Evolutionary conservation across 2,113 vertebrate species (phyloP).

Genomic region (human): GRCh38 chr14:42476001-42476500

Average conservation of each 20-base stretch:
- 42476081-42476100: background rate
- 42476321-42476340: background rate
- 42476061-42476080: background rate
- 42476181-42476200: background rate
- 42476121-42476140: background rate
- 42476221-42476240: background rate
- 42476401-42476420: background rate
- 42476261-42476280: background rate
- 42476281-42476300: background rate
- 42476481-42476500: background rate
- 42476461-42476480: background rate
- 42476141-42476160: background rate
- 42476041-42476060: background rate
- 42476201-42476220: background rate
- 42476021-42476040: background rate
- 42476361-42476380: background rate
- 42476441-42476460: background rate
- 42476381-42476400: background rate
- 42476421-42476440: conserved; percentile 3
- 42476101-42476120: background rate
- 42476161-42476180: background rate
- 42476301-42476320: background rate
- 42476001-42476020: background rate
- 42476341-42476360: background rate
- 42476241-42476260: background rate